These are phyloP conservation scores for Bucorvus abyssinicus DNA, from an alignment of 2,797 vertebrate species.

Conservation along the genomic window DNA sequence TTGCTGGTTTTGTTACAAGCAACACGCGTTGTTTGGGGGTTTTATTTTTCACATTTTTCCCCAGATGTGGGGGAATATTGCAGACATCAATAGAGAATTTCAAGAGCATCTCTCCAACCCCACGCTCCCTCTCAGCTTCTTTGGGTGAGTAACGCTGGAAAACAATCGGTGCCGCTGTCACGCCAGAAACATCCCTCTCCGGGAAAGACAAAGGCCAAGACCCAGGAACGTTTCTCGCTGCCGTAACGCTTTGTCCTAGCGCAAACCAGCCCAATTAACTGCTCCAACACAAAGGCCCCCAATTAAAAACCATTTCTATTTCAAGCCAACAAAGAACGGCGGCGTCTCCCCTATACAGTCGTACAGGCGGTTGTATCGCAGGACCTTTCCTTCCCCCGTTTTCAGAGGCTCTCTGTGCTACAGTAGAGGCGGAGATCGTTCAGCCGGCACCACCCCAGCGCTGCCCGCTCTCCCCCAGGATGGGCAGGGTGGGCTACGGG, in stretches of 20 bases:
- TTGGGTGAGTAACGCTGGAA: not conserved
- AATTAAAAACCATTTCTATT: not conserved
- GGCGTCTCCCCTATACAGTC: not conserved
- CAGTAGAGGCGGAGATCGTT: accelerated
- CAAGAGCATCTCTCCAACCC: not conserved
- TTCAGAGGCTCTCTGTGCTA: not conserved
- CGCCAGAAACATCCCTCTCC: not conserved
- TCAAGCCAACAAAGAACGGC: not conserved
- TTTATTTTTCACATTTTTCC: not conserved
- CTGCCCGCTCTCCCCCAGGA: not conserved
- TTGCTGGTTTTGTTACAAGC: not conserved
- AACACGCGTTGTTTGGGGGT: accelerated
- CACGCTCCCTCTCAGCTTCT: not conserved
- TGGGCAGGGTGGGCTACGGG: not conserved
- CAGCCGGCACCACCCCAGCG: not conserved
- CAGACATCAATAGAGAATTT: not conserved
- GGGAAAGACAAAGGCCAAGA: not conserved
- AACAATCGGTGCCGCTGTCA: not conserved
- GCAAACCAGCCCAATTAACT: not conserved
- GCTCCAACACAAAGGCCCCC: not conserved
- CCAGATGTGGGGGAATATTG: not conserved
- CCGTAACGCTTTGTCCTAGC: not conserved
- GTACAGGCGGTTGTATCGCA: not conserved
- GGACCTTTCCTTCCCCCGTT: not conserved
- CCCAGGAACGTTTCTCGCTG: not conserved